Percentiles rank a stretch among this genome's conserved stretches.
These are phyloP conservation scores for Homalodisca vitripennis DNA, from an alignment of 1,140 invertebrate genomes.

Conservation along the genomic window DNA sequence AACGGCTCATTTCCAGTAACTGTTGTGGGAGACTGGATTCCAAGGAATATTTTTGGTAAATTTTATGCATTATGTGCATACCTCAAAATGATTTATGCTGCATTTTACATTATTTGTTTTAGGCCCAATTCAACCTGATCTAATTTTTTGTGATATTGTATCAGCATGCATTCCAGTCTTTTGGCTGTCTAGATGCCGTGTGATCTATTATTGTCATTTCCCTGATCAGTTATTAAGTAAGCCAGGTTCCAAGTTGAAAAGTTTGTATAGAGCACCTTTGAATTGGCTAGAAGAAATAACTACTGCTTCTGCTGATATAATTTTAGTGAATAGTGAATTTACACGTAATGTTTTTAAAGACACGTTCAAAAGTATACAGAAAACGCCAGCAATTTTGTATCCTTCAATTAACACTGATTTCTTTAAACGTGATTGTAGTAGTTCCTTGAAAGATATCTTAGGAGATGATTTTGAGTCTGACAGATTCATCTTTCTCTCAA, in stretches of 20 bases:
- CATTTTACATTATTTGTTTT: conserved; percentile 59
- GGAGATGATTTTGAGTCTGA: too few species aligned
- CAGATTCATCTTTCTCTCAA: conserved; percentile 79
- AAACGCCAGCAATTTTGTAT: conserved; percentile 82
- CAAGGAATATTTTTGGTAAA: conserved; percentile 78
- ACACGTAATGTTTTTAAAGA: conserved; percentile 79
- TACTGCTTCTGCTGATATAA: conserved; percentile 79
- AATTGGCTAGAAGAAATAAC: conserved; percentile 92
- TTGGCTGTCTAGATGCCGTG: conserved; percentile 61
- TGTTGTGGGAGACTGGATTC: conserved; percentile 83
- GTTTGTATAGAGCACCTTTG: conserved; percentile 82
- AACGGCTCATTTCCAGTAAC: conserved; percentile 82
- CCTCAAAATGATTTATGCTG: conserved; percentile 86
- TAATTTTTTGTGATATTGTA: conserved; percentile 93
- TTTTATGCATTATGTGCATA: conserved; percentile 93
- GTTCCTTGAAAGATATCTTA: too few species aligned
- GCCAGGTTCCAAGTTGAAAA: conserved; percentile 66
- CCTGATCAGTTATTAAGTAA: conserved; percentile 88
- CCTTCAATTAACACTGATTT: conserved; percentile 86
- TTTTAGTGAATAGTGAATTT: conserved; percentile 95
- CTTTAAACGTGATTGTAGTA: too few species aligned
- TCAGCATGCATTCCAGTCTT: conserved; percentile 82
- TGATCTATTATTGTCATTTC: conserved; percentile 98
- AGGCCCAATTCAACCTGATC: conserved; percentile 63
- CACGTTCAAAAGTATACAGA: conserved; percentile 74